Evolutionary conservation across 2,888 invertebrate genomes (phyloP), one percentile per base, ranked within the genome.

Genomic region (Drosophila anceps): DNA sequence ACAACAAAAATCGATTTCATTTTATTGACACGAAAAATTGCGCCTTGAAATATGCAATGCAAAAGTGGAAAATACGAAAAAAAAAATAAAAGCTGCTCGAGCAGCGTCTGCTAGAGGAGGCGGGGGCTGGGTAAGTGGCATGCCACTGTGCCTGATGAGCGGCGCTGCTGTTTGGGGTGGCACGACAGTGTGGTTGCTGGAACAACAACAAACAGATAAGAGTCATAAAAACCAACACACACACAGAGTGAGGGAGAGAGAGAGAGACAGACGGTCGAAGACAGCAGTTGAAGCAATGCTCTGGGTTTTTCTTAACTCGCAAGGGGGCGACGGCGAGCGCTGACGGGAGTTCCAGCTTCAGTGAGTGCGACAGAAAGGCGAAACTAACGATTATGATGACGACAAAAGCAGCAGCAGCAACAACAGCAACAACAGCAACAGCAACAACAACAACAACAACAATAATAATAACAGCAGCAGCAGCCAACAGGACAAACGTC

Each of bases 381-480:
- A 73, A 66, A 81, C 88, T 84, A 85, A 84, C 88, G 85, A 85
- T 85, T 84, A 88, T 84, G 85, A 85, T 84, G 84, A 88, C 73
- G 72, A 85, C 81, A 70, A 67, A 70, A 61, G 57, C 67, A 76
- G 71, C 50, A 50, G 35, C 48, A 37, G 13, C 24, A 24, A 69
- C 67, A 76, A 69, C 50, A 50, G 35, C 48, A 37, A 10, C 24
- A 24, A 69, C 50, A 50, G 35, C 48, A 51, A 10, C 43, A 57
- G 3, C 43, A 57, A 9, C 29, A 35, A 10, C 59, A 66, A 7
- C 24, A 51, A 4, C 44, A 60, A 10, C 54, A 68, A 54, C 69
- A 65, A 46, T 55, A 54, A 6, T 48, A 69, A 65, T 46, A 39
- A 33, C 13, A 58, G 39, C 51, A 60, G 39, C 51, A 58, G 41